A percentile compares a stretch with the other conserved stretches of the same genome.
These are phyloP conservation scores for Brachypalpus laphriformis DNA, from an alignment of 2,888 invertebrate species.

Conservation along the genomic window DNA sequence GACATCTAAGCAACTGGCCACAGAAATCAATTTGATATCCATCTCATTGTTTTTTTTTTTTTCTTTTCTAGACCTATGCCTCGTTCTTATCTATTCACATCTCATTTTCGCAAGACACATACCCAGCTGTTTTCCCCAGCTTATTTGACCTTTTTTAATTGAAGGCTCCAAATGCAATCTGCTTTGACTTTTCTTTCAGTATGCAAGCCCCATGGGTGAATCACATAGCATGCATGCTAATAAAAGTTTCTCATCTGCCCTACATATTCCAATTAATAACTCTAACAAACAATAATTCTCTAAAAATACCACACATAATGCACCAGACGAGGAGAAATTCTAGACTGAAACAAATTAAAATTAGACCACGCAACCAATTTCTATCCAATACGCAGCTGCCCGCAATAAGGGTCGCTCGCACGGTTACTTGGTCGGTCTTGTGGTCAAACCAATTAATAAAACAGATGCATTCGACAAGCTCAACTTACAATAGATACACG, in stretches of 20 bases:
- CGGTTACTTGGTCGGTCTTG: conserved; percentile 12
- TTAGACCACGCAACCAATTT: conserved; percentile 34
- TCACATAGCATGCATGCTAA: background rate
- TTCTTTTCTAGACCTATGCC: too few relatives aligned
- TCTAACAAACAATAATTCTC: conserved; percentile 37
- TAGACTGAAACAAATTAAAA: conserved; percentile 61
- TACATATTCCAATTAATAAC: conserved; percentile 51
- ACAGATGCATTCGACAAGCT: conserved; percentile 50
- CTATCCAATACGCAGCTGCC: conserved; percentile 44
- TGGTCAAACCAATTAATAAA: conserved; percentile 66
- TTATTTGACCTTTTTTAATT: conserved; percentile 23
- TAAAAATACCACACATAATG: conserved; percentile 46
- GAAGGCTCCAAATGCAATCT: background rate
- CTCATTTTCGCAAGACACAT: too few relatives aligned
- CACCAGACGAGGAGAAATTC: background rate
- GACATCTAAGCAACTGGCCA: too few relatives aligned
- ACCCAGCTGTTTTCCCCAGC: conserved; percentile 5
- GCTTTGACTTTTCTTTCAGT: background rate
- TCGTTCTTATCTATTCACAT: too few relatives aligned
- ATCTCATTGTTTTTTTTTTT: too few relatives aligned
- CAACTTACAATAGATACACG: conserved; percentile 2
- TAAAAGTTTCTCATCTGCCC: conserved; percentile 23
- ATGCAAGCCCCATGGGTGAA: background rate
- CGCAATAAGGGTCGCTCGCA: conserved; percentile 32
- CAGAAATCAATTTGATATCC: too few relatives aligned